Evolutionary conservation across 2,888 invertebrate species (phyloP).

Genomic region (Caenorhabditis wallacei): DNA sequence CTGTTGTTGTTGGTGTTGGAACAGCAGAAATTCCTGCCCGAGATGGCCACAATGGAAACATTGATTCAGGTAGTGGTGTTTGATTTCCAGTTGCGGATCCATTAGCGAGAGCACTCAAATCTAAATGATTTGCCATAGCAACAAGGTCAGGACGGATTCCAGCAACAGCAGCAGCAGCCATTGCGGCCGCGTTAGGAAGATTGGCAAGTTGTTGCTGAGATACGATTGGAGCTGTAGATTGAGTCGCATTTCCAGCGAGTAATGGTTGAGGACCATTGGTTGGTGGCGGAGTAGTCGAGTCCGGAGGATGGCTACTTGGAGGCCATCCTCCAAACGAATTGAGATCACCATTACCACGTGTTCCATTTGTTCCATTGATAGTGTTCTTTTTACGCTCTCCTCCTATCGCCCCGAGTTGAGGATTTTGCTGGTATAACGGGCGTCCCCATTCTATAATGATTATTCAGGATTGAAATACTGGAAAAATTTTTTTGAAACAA

Average conservation of each 20-base stretch:
- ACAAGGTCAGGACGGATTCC: slow-evolving; percentile 55
- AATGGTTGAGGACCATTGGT: slow-evolving; percentile 29
- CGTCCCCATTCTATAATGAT: slow-evolving; percentile 47
- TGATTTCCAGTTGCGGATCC: slow-evolving; percentile 19
- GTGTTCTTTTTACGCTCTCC: slow-evolving; percentile 71
- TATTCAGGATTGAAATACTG: not conserved
- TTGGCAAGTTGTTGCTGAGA: slow-evolving; percentile 45
- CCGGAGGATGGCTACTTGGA: slow-evolving; percentile 74
- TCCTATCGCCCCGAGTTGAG: slow-evolving; percentile 70
- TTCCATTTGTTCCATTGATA: slow-evolving; percentile 37
- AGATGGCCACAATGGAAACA: slow-evolving; percentile 31
- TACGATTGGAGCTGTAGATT: slow-evolving; percentile 25
- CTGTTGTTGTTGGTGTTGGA: slow-evolving; percentile 41
- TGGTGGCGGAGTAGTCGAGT: slow-evolving; percentile 63
- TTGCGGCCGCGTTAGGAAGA: slow-evolving; percentile 48
- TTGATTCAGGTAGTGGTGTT: slow-evolving; percentile 7
- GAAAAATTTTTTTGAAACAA: not conserved
- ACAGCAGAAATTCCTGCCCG: slow-evolving; percentile 20
- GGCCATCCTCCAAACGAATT: slow-evolving; percentile 71
- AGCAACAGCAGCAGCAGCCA: slow-evolving; percentile 34
- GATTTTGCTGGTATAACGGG: slow-evolving; percentile 29
- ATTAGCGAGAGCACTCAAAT: slow-evolving; percentile 38
- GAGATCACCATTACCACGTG: slow-evolving; percentile 16
- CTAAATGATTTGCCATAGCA: slow-evolving; percentile 47
- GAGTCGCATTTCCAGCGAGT: slow-evolving; percentile 38